Evolutionary conservation across 2,113 vertebrate genomes (phyloP).

Genomic region (Ciconia boyciana): DNA sequence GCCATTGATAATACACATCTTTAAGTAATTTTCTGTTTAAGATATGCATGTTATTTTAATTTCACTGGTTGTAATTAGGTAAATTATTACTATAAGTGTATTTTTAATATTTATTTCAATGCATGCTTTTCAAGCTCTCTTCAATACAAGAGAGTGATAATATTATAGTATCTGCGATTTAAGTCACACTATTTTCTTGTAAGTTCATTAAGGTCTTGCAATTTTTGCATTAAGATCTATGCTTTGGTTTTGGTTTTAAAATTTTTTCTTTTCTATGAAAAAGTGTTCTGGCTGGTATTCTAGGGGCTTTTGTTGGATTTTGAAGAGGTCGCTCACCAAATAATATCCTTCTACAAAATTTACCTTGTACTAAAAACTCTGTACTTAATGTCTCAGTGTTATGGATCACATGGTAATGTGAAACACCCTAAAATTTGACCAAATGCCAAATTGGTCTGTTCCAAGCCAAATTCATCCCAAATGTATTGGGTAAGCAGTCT

Average conservation of each 20-base stretch:
- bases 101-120: neutral
- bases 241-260: neutral
- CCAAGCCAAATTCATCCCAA: neutral
- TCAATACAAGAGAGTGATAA: neutral
- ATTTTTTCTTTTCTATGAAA: neutral
- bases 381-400: neutral
- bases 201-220: neutral
- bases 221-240: neutral
- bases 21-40: neutral
- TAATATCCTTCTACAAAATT: neutral
- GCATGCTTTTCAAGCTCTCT: neutral
- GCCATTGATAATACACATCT: neutral
- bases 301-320: neutral
- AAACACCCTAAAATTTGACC: neutral
- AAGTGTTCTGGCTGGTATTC: neutral
- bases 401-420: rapidly evolving
- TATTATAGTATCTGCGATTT: neutral
- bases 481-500: neutral
- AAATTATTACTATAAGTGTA: neutral
- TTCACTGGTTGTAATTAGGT: neutral
- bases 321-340: neutral
- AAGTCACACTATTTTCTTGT: neutral
- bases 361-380: neutral
- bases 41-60: neutral
- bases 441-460: neutral